Conservation (phyloP, 2,797 vertebrate genomes). For the Brachymystax lenok region DNA sequence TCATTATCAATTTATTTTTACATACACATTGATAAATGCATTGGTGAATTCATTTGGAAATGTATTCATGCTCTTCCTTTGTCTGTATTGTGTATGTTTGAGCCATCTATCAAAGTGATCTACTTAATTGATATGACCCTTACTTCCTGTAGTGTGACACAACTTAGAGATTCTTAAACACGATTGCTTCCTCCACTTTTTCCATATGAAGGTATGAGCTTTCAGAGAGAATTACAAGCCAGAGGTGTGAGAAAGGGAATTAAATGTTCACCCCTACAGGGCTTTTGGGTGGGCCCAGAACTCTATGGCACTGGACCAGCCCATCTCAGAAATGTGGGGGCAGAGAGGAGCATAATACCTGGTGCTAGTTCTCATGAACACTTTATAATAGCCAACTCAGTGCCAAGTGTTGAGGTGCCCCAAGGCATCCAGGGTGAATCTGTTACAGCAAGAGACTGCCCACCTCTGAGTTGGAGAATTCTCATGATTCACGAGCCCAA, state of each 20-base stretch:
- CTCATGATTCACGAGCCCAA: not conserved
- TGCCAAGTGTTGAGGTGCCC: conserved; percentile 54
- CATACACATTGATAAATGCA: not conserved
- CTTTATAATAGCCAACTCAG: conserved; percentile 43
- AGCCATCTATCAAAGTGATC: too few species aligned
- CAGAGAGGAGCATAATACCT: conserved; percentile 36
- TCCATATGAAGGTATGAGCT: conserved; percentile 30
- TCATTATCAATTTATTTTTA: not conserved
- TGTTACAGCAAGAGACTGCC: conserved; percentile 45
- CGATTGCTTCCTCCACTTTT: conserved; percentile 29
- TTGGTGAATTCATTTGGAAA: too few species aligned
- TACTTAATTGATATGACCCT: too few species aligned
- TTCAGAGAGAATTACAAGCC: conserved; percentile 50
- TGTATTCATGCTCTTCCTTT: too few species aligned
- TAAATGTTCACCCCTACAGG: conserved; percentile 53
- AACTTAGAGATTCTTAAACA: not conserved
- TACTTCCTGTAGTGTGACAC: too few species aligned
- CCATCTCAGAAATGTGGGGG: conserved; percentile 42
- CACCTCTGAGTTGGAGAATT: conserved; percentile 22
- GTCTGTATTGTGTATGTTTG: too few species aligned
- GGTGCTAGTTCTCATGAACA: conserved; percentile 60
- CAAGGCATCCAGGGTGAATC: conserved; percentile 46
- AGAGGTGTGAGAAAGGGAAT: conserved; percentile 53
- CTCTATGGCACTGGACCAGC: conserved; percentile 39
- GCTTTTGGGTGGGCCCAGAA: conserved; percentile 48